Conservation (phyloP, 2,797 vertebrate species). For the Oreonectes daqikongensis region DNA sequence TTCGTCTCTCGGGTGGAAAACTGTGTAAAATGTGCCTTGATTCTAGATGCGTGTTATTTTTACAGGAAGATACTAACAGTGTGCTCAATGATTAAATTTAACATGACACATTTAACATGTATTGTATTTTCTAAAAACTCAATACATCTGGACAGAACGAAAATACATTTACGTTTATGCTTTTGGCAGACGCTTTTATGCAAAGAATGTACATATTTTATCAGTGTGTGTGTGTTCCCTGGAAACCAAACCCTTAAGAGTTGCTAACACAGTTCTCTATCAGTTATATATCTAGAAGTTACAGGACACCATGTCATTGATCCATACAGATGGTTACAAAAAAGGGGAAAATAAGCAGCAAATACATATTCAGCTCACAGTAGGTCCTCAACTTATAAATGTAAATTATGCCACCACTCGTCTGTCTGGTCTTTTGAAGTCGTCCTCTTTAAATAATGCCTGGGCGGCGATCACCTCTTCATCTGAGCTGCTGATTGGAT, state of each 20-base stretch:
- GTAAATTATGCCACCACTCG: neutral
- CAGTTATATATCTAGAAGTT: too few relatives aligned
- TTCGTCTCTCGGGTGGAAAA: slow-evolving; percentile 28
- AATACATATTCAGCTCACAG: neutral
- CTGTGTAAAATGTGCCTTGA: slow-evolving; percentile 48
- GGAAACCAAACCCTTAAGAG: too few relatives aligned
- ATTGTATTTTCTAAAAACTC: too few relatives aligned
- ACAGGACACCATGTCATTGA: neutral
- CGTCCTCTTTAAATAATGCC: slow-evolving; percentile 61
- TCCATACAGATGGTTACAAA: neutral
- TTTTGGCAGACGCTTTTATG: too few relatives aligned
- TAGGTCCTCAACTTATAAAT: neutral
- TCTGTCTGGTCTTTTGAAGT: slow-evolving; percentile 59
- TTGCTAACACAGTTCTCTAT: too few relatives aligned
- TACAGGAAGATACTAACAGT: neutral
- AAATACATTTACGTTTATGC: too few relatives aligned
- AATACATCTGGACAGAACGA: neutral
- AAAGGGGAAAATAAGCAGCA: neutral
- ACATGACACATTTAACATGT: neutral
- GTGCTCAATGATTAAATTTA: neutral
- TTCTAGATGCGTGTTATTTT: neutral
- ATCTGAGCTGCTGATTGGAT: slow-evolving; percentile 14
- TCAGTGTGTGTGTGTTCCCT: too few relatives aligned
- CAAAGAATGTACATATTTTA: neutral
- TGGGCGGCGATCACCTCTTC: slow-evolving; percentile 49